Conservation (phyloP, 92 coral and sea anemone genomes). For the Phenganax subtilis region DNA sequence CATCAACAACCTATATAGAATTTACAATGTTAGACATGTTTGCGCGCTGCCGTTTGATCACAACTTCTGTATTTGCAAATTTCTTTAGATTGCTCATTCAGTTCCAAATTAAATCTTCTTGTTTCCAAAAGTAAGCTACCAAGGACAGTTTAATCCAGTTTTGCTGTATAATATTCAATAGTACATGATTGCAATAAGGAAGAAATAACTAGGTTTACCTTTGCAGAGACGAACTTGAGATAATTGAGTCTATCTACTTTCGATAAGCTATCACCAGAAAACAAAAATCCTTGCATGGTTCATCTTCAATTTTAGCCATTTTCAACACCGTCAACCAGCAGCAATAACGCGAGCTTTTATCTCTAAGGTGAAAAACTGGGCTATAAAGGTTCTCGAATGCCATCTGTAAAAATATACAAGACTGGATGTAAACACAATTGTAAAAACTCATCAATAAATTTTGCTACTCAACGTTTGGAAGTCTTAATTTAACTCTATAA, state of each 20-base stretch:
- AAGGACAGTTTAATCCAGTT: too few species aligned
- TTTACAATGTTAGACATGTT: neutral
- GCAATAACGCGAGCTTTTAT: too few species aligned
- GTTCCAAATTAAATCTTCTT: neutral
- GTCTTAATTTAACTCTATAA: neutral
- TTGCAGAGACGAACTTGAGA: slow-evolving; percentile 20
- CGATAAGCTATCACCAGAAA: slow-evolving; percentile 29
- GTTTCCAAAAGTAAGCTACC: too few species aligned
- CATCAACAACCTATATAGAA: neutral
- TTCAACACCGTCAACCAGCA: slow-evolving; percentile 65
- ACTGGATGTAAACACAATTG: neutral
- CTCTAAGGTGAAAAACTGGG: slow-evolving; percentile 58
- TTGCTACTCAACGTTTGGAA: neutral
- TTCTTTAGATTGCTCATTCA: neutral
- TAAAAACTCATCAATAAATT: neutral
- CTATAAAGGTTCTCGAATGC: slow-evolving; percentile 59
- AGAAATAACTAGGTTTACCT: neutral
- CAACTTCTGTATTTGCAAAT: neutral
- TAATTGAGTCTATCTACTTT: slow-evolving; percentile 49
- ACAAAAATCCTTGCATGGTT: slow-evolving; percentile 38
- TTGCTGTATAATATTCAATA: too few species aligned
- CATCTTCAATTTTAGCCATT: slow-evolving; percentile 48
- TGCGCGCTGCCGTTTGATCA: neutral
- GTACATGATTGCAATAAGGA: too few species aligned
- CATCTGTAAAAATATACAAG: slow-evolving; percentile 30